Evolutionary conservation across 2,888 invertebrate species (phyloP).

Genomic region (Philereme vetulata): DNA sequence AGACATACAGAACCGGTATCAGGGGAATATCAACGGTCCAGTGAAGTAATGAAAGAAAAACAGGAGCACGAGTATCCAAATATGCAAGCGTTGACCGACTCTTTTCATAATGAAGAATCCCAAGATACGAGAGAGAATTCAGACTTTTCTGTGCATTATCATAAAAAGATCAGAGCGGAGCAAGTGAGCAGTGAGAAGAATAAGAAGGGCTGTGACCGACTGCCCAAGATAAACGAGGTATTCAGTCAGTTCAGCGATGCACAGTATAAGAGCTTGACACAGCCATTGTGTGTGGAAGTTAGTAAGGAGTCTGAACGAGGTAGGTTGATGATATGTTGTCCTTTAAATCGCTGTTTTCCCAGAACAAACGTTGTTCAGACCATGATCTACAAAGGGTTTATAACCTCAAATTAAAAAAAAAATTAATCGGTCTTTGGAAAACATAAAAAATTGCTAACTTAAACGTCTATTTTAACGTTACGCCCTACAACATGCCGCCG

Average conservation of each 20-base stretch:
- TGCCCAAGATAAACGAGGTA: conserved; percentile 60
- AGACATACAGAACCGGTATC: conserved; percentile 9
- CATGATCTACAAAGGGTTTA: too few relatives aligned
- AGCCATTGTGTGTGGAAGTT: conserved; percentile 60
- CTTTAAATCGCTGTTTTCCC: too few relatives aligned
- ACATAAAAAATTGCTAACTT: too few relatives aligned
- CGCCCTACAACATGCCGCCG: too few relatives aligned
- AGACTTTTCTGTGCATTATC: conserved; percentile 49
- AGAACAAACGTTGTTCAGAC: too few relatives aligned
- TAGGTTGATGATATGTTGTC: conserved; percentile 39
- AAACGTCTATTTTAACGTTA: too few relatives aligned
- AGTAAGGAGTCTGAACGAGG: conserved; percentile 51
- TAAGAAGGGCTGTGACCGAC: conserved; percentile 16
- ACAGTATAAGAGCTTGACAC: conserved; percentile 40
- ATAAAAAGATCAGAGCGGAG: conserved; percentile 58
- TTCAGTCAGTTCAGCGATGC: conserved; percentile 55
- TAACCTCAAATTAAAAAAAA: too few relatives aligned
- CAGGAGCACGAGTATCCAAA: conserved; percentile 27
- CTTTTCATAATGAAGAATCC: conserved; percentile 15
- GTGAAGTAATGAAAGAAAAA: conserved; percentile 1
- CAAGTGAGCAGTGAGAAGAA: conserved; percentile 41
- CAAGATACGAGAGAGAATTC: conserved; percentile 3
- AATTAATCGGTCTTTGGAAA: too few relatives aligned
- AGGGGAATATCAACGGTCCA: conserved; percentile 11
- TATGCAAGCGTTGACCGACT: conserved; percentile 34